Conservation (phyloP, 2,888 invertebrate species). For the Drosophila limbata region DNA sequence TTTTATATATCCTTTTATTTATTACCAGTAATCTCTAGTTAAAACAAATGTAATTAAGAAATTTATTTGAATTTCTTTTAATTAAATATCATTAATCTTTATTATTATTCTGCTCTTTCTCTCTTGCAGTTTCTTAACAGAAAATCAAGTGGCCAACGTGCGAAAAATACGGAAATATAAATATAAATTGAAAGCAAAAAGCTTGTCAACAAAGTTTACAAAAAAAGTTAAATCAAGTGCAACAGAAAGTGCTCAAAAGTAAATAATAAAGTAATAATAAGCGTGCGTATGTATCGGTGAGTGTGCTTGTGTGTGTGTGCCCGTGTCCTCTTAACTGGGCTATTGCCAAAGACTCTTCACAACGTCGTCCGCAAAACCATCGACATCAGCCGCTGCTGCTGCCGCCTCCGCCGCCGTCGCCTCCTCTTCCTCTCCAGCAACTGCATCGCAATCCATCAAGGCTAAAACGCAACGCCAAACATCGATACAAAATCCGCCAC, state of each 20-base stretch:
- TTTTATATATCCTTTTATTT: too few species aligned
- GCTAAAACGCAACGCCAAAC: conserved; percentile 50
- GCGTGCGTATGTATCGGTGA: conserved; percentile 31
- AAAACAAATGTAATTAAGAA: neutral
- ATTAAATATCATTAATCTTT: neutral
- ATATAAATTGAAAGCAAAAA: conserved; percentile 22
- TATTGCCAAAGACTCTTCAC: conserved; percentile 62
- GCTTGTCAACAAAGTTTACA: conserved; percentile 17
- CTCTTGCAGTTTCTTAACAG: conserved; percentile 41
- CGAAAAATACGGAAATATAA: conserved; percentile 10
- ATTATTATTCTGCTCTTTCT: conserved; percentile 1
- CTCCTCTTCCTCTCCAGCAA: conserved; percentile 3
- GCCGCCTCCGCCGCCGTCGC: conserved; percentile 11
- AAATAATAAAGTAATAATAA: conserved; percentile 25
- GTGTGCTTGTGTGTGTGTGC: conserved; percentile 30
- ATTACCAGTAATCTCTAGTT: too few species aligned
- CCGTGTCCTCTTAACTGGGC: conserved; percentile 18
- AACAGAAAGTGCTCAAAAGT: conserved; percentile 51
- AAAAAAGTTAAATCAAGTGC: conserved; percentile 30
- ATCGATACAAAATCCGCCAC: conserved; percentile 67
- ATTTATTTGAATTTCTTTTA: neutral
- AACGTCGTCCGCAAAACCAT: conserved; percentile 78
- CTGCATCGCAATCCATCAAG: conserved; percentile 18
- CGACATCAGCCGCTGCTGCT: conserved; percentile 76
- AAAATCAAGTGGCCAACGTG: conserved; percentile 28